Evolutionary conservation across 2,888 invertebrate species (phyloP).

Genomic region (Amphiduros pacificus): DNA sequence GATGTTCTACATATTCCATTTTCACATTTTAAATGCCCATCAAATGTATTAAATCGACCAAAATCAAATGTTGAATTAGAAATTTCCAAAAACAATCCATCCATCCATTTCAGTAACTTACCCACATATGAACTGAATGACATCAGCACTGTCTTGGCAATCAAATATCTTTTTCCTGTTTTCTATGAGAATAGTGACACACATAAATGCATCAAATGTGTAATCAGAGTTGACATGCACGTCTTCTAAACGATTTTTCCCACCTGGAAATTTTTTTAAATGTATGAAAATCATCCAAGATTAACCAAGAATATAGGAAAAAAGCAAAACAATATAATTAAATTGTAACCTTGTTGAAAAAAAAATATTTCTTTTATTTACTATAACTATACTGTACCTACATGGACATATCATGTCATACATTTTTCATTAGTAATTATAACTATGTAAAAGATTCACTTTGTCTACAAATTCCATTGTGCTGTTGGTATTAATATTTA

Average conservation of each 20-base stretch:
- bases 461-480: not conserved
- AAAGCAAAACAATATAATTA: not conserved
- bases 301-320: not conserved
- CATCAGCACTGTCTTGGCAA: slow-evolving; percentile 48
- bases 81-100: too few relatives aligned
- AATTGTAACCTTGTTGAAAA: too few relatives aligned
- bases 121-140: slow-evolving; percentile 51
- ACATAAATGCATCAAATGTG: slow-evolving; percentile 58
- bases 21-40: not conserved
- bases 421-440: not conserved
- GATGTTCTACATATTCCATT: too few relatives aligned
- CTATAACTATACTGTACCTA: too few relatives aligned
- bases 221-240: slow-evolving; percentile 35
- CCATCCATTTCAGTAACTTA: slow-evolving; percentile 34
- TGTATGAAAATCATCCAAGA: not conserved
- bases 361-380: too few relatives aligned
- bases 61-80: not conserved
- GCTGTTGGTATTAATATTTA: not conserved
- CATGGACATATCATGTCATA: not conserved
- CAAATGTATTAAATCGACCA: not conserved
- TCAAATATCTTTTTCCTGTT: slow-evolving; percentile 41
- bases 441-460: too few relatives aligned
- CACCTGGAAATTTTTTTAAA: slow-evolving; percentile 35
- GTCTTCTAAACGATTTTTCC: slow-evolving; percentile 39
- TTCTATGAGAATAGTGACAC: slow-evolving; percentile 50